Evolutionary conservation across 2,113 vertebrate species (phyloP), one percentile per base, ranked within the genome.

Genomic region (Megaceryle torquata): DNA sequence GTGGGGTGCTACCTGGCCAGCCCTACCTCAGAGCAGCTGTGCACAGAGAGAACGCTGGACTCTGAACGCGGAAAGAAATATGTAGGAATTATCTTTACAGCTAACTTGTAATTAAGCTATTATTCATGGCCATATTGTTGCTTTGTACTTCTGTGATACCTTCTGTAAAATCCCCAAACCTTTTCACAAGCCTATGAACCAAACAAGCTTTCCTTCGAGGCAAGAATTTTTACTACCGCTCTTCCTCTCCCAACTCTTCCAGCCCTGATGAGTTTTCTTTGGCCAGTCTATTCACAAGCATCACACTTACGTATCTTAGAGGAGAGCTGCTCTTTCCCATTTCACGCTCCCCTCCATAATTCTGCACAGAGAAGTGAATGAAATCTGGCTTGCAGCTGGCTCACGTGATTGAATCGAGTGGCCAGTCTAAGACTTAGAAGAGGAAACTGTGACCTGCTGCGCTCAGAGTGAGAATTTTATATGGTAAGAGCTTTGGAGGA

Each of bases 321-420:
- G n/a, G 37, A 67, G 63, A 87, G n/a, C 44, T 65, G 69, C 4
- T 88, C 67, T 57, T 84, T 89, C 53, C 61, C 63, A 46, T 57
- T 84, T 65, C 50, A 18, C 26, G 11, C 48, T 89, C 48, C 44
- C 9, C 67, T 93, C 67, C 46, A 3, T 39, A 88, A 82, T 25
- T 72, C 64, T 94, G 46, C 29, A 13, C 65, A 89, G 76, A 44
- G 39, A 56, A 2, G 6, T 17, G 78, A 80, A 59, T 50, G 41
- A 76, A 87, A 89, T 95, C 83, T 95, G 89, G 69, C 79, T 51
- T 26, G 63, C 82, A 94, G 89, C 72, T 95, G 86, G 41, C 63
- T 57, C 86, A 51, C 3, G 13, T 1, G 4, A 48, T 44, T 33
- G 43, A 82, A 86, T 6, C 51, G 48, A 79, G 51, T 24, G 50